Evolutionary conservation across 2,888 invertebrate species (phyloP).

Genomic region (Troides aeacus): DNA sequence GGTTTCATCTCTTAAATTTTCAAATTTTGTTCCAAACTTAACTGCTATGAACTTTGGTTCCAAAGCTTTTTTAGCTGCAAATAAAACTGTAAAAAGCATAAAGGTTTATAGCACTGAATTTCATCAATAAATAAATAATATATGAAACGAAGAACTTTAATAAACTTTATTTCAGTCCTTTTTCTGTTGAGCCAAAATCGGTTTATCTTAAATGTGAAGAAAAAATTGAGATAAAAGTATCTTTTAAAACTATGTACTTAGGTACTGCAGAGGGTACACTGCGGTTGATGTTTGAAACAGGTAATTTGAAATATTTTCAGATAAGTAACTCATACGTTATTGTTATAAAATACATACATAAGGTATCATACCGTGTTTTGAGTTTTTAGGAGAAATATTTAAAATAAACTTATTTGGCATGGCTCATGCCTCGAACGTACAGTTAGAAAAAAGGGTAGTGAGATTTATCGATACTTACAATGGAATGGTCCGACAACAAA

Average conservation of each 20-base stretch:
- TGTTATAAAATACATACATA: not conserved
- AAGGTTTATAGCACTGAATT: too few relatives aligned
- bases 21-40: too few relatives aligned
- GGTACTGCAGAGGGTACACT: conserved; percentile 62
- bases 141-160: too few relatives aligned
- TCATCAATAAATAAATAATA: too few relatives aligned
- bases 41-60: too few relatives aligned
- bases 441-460: conserved; percentile 72
- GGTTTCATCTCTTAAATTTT: too few relatives aligned
- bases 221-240: conserved; percentile 70
- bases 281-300: conserved; percentile 61
- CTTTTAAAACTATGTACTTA: conserved; percentile 70
- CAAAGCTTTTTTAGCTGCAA: too few relatives aligned
- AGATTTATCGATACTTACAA: conserved; percentile 80
- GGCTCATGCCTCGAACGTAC: conserved; percentile 69
- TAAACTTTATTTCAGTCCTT: conserved; percentile 59
- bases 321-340: not conserved
- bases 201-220: conserved; percentile 72
- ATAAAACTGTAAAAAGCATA: too few relatives aligned
- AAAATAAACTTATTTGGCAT: conserved; percentile 63
- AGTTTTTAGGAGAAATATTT: conserved; percentile 69
- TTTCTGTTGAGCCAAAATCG: conserved; percentile 75
- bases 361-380: not conserved
- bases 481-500: conserved; percentile 75
- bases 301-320: conserved; percentile 38